Base-by-base conservation (phyloP, 2,888 invertebrate genomes). In the Cryptocephalus moraei region DNA sequence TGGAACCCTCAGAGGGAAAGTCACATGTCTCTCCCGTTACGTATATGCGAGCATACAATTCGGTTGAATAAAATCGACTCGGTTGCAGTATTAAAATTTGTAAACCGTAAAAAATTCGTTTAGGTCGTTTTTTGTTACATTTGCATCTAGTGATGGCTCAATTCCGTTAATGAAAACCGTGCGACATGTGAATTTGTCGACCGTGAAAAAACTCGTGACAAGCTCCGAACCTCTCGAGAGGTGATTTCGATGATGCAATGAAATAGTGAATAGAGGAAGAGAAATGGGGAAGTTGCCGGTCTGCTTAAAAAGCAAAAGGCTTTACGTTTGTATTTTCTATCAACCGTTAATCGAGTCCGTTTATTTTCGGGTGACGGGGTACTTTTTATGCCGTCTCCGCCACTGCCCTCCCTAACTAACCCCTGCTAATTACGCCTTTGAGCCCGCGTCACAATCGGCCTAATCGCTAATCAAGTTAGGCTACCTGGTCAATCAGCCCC, bases 391-490 rank as follows among this genome's bases (percentile, higher is more conserved):
- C 4, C n/a, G 12, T 36, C 12, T 36, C 36, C 36, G 36, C 36
- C 36, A 36, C 36, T 36, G 36, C 12, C 36, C 36, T 36, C 11
- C 36, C 36, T 36, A 36, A 36, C n/a, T 36, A 36, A 36, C 36
- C 36, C 47, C 48, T 62, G 65, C 64, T 70, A 70, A 71, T 70
- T 70, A 70, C 64, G 64, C 67, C 68, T 69, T 71, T 69, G 70
- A 69, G 65, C 64, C 62, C 63, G 67, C 69, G 68, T 70, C 69
- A 70, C 68, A 70, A 70, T 70, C 69, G 65, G 66, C 65, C 69
- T 70, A 71, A 70, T 71, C 70, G 66, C 70, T 70, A 71, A 70
- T 71, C 71, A 71, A 70, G 66, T 70, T 70, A 70, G 68, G 63
- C 69, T 68, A 68, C 68, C 70, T 68, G 68, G 66, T 67, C 69